Base-by-base conservation (phyloP, 2,888 invertebrate genomes). In the Campoplex nolae region DNA sequence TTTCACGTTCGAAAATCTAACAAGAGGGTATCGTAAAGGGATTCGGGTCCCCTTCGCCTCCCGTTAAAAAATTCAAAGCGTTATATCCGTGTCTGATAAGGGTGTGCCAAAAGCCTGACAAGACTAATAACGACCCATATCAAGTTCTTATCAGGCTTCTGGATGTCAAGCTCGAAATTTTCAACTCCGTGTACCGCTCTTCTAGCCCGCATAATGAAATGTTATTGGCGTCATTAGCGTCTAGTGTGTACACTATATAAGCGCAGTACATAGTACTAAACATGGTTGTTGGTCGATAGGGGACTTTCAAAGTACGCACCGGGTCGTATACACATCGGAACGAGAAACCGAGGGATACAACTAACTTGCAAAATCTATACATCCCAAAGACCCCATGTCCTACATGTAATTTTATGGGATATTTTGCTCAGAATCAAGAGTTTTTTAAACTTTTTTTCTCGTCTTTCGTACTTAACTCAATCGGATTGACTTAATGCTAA, bases 221-320 rank as follows among this genome's bases (percentile, higher is more conserved):
- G 56, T 86, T 80, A 78, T 86, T 83, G 78, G 83, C 65, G 42
- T 67, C 80, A 83, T 86, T 80, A 79, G 71, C 80, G 51, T 71
- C 35, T 75, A 42, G 75, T 54, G 58, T 65, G 62, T 80, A 65
- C 65, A n/a, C 48, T 51, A 54, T 38, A 11, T 62, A 11, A 62
- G 56, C 67, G 32, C 65, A 67, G 54, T 75, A 80, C 58, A 56
- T 56, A 58, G 23, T 56, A 67, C 51, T 48, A 79, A 23, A 76
- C 65, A 74, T 56, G 28, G 38, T 38, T 58, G 77, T 58, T 18
- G 54, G 48, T 13, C 54, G 75, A 65, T 79, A 65, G 73, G 35
- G 80, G 28, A 74, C 18, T 71, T 48, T 42, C 45, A 65, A 65
- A 76, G 32, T 45, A 68, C 51, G 62, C 62, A 62, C 62, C 32